Percentiles rank a stretch among this genome's conserved stretches.
Evolutionary conservation across 2,797 vertebrate genomes (phyloP).

Genomic region (Spinibarbus caldwelli): DNA sequence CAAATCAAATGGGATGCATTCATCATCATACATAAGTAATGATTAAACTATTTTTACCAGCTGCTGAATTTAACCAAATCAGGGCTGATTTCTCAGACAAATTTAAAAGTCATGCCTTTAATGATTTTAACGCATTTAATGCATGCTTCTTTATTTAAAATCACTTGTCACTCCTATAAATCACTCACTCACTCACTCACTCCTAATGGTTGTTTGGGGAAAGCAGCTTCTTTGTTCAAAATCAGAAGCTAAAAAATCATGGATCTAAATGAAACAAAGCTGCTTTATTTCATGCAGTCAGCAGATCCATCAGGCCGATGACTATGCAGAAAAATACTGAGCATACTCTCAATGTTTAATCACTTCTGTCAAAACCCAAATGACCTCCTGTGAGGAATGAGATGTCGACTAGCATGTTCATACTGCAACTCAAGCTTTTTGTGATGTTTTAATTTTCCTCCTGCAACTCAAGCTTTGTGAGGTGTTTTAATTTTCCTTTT

Average conservation of each 20-base stretch:
- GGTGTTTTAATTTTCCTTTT: not conserved
- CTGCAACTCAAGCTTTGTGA: conserved; percentile 17
- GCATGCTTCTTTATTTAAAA: not conserved
- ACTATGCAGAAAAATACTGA: conserved; percentile 16
- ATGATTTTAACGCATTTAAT: not conserved
- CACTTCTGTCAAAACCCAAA: conserved; percentile 29
- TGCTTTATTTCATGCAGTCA: conserved; percentile 28
- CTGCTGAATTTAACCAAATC: not conserved
- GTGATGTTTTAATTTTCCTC: conserved; percentile 1
- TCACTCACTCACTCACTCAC: not conserved
- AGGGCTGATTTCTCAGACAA: not conserved
- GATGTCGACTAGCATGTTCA: conserved; percentile 8
- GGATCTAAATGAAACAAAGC: not conserved
- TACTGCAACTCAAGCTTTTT: conserved; percentile 30
- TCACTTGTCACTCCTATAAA: not conserved
- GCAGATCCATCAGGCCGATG: conserved; percentile 28
- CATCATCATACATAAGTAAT: too few relatives aligned
- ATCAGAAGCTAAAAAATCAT: not conserved
- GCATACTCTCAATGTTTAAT: conserved; percentile 16
- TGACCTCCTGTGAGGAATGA: conserved; percentile 29
- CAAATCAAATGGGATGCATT: not conserved
- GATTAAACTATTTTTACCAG: not conserved
- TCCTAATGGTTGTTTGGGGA: not conserved
- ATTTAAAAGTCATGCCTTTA: too few relatives aligned
- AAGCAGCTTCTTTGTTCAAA: not conserved